These are phyloP conservation scores for Nyctereutes procyonoides DNA, from an alignment of 2,113 vertebrate species.

Conservation along the genomic window DNA sequence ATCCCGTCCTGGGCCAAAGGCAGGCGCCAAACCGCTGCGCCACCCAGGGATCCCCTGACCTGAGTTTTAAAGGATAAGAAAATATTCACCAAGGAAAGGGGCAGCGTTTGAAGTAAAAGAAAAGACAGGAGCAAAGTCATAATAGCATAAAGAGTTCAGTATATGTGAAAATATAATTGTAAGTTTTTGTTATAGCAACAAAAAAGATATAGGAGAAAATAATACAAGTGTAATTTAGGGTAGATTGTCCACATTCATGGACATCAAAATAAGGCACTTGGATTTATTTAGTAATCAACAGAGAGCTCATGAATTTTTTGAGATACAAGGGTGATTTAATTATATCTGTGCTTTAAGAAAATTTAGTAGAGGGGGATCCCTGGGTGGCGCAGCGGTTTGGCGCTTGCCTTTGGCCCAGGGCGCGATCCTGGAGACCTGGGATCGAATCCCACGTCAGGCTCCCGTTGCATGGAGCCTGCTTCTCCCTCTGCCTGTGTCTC, in stretches of 20 bases:
- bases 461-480: no score
- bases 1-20: no score
- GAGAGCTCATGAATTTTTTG: not conserved
- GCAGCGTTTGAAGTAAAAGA: not conserved
- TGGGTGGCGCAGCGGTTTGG: no score
- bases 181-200: not conserved
- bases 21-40: no score
- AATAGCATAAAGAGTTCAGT: not conserved
- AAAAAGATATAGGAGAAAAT: not conserved
- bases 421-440: no score
- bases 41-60: no score
- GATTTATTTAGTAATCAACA: not conserved
- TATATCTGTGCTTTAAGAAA: not conserved
- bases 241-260: not conserved
- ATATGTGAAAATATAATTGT: not conserved
- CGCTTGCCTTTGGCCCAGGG: no score
- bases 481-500: no score
- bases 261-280: not conserved
- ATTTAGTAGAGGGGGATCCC: no score
- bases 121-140: not conserved
- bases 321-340: not conserved
- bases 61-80: not conserved
- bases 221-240: not conserved
- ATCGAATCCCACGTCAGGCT: no score
- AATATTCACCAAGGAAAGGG: not conserved